Evolutionary conservation across 1,140 invertebrate genomes (phyloP), one percentile per base, ranked within the genome.

Genomic region (Bombus confusus): DNA sequence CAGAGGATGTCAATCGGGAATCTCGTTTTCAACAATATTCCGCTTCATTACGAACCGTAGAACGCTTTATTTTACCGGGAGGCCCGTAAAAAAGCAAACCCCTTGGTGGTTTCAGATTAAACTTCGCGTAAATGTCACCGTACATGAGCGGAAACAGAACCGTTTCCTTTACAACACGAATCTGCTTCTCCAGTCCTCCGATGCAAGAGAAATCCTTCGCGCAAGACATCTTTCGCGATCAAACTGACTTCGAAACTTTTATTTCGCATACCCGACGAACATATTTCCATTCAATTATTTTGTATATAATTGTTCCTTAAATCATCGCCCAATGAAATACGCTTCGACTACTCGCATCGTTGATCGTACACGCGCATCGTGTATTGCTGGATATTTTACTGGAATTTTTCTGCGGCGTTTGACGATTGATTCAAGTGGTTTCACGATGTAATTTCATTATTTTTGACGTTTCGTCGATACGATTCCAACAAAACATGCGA

Each of bases 21-120:
- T 62, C 25, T 47, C 34, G 52, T 37, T 62, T 79, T n/a, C 12
- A 28, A 28, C 39, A 34, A 15, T 15, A n/a, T 80, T 9, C 25
- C 78, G 57, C 12, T 64, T 72, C n/a, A 83, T 74, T 79, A 83
- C 83, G 59, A 69, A 64, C 83, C 83, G 52, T 80, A 31, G 62
- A 78, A 82, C 34, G 76, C 28, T 85, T 88, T 73, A 85, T 25
- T 73, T 94, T 95, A 97, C 97, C 97, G 91, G 97, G 97, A 41
- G 97, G 97, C 37, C 97, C 97, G 93, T 97, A 97, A 91, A 98
- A 96, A 6, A 98, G 92, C 66, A 98, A 96, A 34, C 97, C 97
- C 82, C 96, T 93, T 0, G 97, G 97, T 66, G 97, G 96, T 86
- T 96, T 96, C 28, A 98, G 95, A 86, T 97, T 96, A 86, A 97